Base-by-base conservation (phyloP, 1,140 invertebrate species). In the Ganaspis sp. region DNA sequence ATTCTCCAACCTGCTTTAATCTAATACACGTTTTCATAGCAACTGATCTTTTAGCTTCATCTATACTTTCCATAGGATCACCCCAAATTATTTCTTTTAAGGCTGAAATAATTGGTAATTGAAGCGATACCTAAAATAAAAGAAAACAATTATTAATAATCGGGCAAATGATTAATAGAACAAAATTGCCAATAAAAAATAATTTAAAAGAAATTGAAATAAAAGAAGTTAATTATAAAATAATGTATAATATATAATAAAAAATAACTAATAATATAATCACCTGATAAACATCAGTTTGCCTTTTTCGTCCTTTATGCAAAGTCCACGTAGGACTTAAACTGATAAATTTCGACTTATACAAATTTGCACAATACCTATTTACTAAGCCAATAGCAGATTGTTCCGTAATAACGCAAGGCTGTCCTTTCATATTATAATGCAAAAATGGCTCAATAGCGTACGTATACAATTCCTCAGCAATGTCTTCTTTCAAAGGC, bases 281-380 rank as follows among this genome's bases (percentile, higher is more conserved):
- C 58, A 76, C 72, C 45, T 81, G 76, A 72, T 37, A 81, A n/a
- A 73, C 5, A 29, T 15, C 6, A 0, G 9, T n/a, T 34, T 15
- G 15, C 29, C 0, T 3, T 26, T 64, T 26, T 64, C 1, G 12
- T 6, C 74, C 12, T 74, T 84, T 58, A 92, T 85, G 5, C 75
- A 90, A 75, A 17, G 19, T 85, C 93, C 95, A 96, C 75, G 94
- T 92, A 0, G 97, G 96, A 2, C 93, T 92, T 37, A 98, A 92
- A 11, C 89, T 84, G 0, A 96, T 96, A 89, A 98, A 99, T 19
- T 95, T 94, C 90, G 98, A 98, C 82, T 94, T 94, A 0, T 95
- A 94, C 19, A 99, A 88, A 58, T 90, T 92, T 0, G 91, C 89
- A 92, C 97, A 99, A 88, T 95, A 98, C 82, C 94, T 93, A 90